These are phyloP conservation scores for Hydropotes inermis DNA, from an alignment of 2,113 vertebrate genomes.

Conservation along the genomic window DNA sequence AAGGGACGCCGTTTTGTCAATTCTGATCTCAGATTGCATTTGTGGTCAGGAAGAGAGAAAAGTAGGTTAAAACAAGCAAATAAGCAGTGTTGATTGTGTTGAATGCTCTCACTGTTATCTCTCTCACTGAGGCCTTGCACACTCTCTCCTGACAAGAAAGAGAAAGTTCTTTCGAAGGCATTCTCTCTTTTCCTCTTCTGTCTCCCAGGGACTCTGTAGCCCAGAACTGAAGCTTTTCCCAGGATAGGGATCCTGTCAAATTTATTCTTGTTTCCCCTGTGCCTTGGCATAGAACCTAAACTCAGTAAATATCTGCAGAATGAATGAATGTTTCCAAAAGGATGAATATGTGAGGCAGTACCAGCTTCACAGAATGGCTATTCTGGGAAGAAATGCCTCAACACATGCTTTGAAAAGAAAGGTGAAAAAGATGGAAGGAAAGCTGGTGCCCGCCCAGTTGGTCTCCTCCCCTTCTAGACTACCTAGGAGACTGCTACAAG, in stretches of 20 bases:
- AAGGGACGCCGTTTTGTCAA: not conserved
- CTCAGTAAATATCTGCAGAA: not conserved
- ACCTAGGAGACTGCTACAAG: not conserved
- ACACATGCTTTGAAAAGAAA: not conserved
- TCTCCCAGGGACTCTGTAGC: not conserved
- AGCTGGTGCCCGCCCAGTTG: rapidly evolving
- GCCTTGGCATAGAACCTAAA: not conserved
- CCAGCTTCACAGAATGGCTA: not conserved
- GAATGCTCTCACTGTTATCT: rapidly evolving
- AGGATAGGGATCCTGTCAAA: not conserved
- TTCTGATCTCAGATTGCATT: not conserved
- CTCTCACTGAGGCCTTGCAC: not conserved
- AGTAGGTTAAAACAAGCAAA: not conserved
- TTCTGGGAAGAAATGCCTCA: not conserved
- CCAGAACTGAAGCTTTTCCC: not conserved
- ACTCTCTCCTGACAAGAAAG: not conserved
- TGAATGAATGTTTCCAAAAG: not conserved
- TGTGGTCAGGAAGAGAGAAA: not conserved
- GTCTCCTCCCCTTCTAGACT: not conserved
- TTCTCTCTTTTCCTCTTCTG: not conserved
- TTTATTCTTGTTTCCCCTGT: not conserved
- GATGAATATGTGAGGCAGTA: not conserved
- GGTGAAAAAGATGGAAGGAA: not conserved
- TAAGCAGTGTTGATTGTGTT: not conserved
- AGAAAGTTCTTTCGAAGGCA: not conserved